phyloP scores from a whole-genome alignment of 2,113 vertebrate species.

The Myocastor coypus region DNA sequence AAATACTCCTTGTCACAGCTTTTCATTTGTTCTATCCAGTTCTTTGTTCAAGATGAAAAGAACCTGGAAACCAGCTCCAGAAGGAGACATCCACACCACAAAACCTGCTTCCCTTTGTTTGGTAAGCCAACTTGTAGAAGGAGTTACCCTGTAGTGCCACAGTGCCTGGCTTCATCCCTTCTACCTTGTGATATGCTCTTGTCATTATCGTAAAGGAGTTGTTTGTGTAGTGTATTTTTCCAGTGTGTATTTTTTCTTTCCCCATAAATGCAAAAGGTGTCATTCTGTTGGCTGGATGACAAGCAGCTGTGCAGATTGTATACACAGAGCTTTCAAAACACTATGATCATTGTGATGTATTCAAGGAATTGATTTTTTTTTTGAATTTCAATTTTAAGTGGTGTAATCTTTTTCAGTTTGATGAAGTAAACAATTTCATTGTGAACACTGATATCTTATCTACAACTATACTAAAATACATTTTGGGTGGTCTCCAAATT shows the following conservation, averaged over 20 bases:
- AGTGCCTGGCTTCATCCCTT: neutral
- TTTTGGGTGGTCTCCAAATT: neutral
- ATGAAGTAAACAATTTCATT: constrained; percentile 29
- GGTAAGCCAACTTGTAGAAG: neutral
- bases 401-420: neutral
- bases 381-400: neutral
- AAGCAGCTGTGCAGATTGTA: constrained; percentile 12
- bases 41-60: neutral
- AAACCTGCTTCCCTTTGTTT: neutral
- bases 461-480: neutral
- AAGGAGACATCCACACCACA: neutral
- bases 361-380: neutral
- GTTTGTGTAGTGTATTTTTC: constrained; percentile 33
- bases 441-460: neutral
- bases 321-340: constrained; percentile 3
- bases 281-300: constrained; percentile 43
- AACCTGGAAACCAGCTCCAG: neutral
- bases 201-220: constrained; percentile 37
- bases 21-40: neutral
- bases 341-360: neutral
- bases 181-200: neutral
- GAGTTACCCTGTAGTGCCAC: neutral
- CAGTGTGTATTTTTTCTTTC: constrained; percentile 25
- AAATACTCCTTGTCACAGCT: neutral
- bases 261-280: constrained; percentile 9